These are phyloP conservation scores for Syncerus caffer DNA, from an alignment of 2,797 vertebrate species.

Conservation along the genomic window DNA sequence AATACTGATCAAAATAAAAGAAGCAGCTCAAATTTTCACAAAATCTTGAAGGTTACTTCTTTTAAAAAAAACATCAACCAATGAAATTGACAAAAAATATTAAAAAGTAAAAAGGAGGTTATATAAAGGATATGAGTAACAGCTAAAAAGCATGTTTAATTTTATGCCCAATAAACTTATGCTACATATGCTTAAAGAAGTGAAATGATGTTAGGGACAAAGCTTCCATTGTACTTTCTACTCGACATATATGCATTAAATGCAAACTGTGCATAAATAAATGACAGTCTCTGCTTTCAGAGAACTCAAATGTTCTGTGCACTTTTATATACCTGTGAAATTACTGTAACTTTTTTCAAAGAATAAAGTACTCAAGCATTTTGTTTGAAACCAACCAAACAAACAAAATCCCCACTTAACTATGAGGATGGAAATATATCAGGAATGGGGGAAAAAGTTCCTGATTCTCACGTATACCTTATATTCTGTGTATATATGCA, in stretches of 20 bases:
- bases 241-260: neutral
- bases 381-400: neutral
- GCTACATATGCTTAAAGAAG: neutral
- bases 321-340: neutral
- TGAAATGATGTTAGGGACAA: neutral
- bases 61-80: conserved; percentile 1
- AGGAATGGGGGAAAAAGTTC: neutral
- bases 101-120: neutral
- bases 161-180: neutral
- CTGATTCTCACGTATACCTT: neutral
- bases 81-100: neutral
- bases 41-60: neutral
- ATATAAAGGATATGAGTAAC: neutral
- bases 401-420: neutral
- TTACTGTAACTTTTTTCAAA: neutral
- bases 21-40: neutral
- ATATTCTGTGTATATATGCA: neutral
- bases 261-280: neutral
- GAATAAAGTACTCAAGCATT: neutral
- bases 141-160: neutral
- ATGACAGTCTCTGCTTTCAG: neutral
- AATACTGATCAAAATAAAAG: neutral
- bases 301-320: neutral
- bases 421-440: neutral
- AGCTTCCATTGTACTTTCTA: neutral